These are phyloP conservation scores for Phenacoccus solenopsis DNA, from an alignment of 1,140 invertebrate genomes.

Conservation along the genomic window DNA sequence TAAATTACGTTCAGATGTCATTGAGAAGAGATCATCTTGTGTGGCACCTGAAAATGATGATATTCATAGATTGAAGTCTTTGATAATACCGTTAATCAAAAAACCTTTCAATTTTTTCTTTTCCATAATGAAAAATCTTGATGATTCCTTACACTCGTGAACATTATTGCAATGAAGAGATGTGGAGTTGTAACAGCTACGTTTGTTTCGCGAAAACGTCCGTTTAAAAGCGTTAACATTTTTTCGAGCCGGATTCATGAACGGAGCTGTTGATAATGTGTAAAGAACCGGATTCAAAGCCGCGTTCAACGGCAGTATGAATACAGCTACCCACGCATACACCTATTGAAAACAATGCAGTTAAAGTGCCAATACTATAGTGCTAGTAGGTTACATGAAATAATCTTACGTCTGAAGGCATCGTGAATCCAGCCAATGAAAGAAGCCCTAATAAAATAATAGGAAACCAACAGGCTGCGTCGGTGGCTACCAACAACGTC, in stretches of 20 bases:
- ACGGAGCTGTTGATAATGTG: conserved; percentile 37
- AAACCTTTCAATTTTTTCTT: too few species aligned
- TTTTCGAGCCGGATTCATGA: conserved; percentile 12
- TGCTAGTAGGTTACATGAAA: too few species aligned
- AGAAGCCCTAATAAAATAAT: conserved; percentile 40
- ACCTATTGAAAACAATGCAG: conserved; percentile 28
- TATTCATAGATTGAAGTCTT: too few species aligned
- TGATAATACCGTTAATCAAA: too few species aligned
- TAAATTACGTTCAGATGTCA: too few species aligned
- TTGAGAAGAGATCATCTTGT: too few species aligned
- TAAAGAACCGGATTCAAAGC: conserved; percentile 44
- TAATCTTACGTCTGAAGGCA: conserved; percentile 39
- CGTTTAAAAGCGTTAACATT: background rate
- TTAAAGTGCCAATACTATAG: background rate
- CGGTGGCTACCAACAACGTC: conserved; percentile 42
- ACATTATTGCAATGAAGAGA: background rate
- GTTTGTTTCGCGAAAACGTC: background rate
- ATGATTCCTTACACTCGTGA: background rate
- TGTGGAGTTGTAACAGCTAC: background rate
- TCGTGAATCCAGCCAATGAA: conserved; percentile 36
- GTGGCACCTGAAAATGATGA: too few species aligned
- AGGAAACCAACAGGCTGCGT: conserved; percentile 44
- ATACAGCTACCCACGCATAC: conserved; percentile 45
- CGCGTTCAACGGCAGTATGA: conserved; percentile 42
- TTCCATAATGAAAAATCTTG: too few species aligned